These are phyloP conservation scores for Dryas iulia DNA, from an alignment of 1,140 invertebrate species.

Conservation along the genomic window DNA sequence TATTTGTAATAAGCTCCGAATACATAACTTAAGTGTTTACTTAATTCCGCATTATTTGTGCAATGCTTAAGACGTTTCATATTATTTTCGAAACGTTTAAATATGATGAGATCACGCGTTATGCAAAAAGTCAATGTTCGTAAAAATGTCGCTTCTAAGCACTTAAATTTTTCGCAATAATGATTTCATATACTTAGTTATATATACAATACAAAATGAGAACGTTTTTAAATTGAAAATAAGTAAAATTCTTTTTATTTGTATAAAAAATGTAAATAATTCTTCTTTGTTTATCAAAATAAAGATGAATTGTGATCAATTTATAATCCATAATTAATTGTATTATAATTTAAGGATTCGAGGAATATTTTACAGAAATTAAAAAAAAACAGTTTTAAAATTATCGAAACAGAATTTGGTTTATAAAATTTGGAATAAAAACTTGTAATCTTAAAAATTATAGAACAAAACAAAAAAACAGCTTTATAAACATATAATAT, in stretches of 20 bases:
- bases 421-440: no score
- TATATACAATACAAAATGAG: background rate
- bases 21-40: slow-evolving; percentile 16
- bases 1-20: slow-evolving; percentile 21
- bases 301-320: no score
- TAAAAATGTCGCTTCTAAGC: slow-evolving; percentile 6
- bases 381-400: no score
- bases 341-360: background rate
- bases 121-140: slow-evolving; percentile 9
- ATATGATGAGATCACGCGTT: slow-evolving; percentile 13
- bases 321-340: no score
- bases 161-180: background rate
- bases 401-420: no score
- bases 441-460: no score
- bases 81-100: slow-evolving; percentile 17
- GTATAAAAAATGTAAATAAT: background rate
- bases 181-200: background rate
- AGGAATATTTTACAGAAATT: background rate
- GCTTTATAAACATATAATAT: no score
- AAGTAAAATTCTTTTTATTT: background rate
- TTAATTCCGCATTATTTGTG: slow-evolving; percentile 17
- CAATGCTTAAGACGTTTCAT: slow-evolving; percentile 14
- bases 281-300: no score
- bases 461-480: no score
- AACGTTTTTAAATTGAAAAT: background rate